Base-by-base conservation (phyloP, 2,888 invertebrate species). In the Lapara coniferarum region DNA sequence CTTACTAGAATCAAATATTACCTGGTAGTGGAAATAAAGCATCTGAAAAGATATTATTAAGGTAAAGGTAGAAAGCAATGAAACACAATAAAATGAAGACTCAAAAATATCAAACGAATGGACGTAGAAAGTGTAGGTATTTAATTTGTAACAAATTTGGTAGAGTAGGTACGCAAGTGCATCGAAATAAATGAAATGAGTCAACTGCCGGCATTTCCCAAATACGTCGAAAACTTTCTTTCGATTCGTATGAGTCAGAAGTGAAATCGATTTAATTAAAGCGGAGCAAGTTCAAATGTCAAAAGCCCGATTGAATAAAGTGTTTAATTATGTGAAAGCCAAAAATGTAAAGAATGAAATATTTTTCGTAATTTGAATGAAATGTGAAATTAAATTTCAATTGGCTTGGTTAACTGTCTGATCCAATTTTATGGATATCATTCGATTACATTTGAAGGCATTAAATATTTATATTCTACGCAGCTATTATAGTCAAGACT, bases 251-350 rank as follows among this genome's bases (percentile, higher is more conserved):
- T 63, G 68, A 63, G 53, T 69, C 68, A 69, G 16, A 63, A 57
- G 68, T 63, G 68, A 69, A 69, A 69, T 63, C 68, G 59, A 68
- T 63, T 46, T 16, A 16, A 68, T 58, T 52, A 46, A 59, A 49
- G 3, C 63, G 19, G 63, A 49, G 19, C 63, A 63, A 49, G 63
- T 63, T 63, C 49, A 63, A 63, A 46, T 19, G 63, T 49, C 46
- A 19, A 63, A 63, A 19, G 7, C 49, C 6, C 63, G 49, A 46
- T 19, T 63, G 49, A 63, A 46, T 63, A 13, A 12, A 49, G 19
- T 49, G 16, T 49, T 19, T 49, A 44, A 63, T 46, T 19, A 63
- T 49, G 49, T 63, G 63, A 63, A 63, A 63, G 63, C 46, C 10
- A 49, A 49, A 49, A 19, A 63, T 46, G 19, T 63, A 63, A 63